These are phyloP conservation scores for Eristalis intricaria DNA, from an alignment of 2,888 invertebrate species.

Conservation along the genomic window DNA sequence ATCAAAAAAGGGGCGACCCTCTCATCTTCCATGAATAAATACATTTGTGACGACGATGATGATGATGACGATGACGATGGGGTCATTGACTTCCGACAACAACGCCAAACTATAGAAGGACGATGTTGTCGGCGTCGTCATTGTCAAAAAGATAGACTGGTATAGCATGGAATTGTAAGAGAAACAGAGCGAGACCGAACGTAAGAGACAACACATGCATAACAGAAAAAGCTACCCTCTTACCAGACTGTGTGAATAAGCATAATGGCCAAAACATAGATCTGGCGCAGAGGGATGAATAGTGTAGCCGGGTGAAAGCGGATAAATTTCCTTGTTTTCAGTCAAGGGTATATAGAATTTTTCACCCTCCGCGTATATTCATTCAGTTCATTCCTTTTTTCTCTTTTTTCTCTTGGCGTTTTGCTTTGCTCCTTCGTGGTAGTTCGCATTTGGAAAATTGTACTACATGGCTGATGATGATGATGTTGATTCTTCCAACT, in stretches of 20 bases:
- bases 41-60: conserved; percentile 29
- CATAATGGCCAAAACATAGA: neutral
- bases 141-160: neutral
- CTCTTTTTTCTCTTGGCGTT: neutral
- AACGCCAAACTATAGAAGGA: conserved; percentile 23
- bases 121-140: neutral
- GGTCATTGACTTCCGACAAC: conserved; percentile 60
- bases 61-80: conserved; percentile 34
- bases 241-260: conserved; percentile 7
- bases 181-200: conserved; percentile 50
- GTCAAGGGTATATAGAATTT: conserved; percentile 52
- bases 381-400: too few relatives aligned
- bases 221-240: conserved; percentile 29
- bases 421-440: neutral
- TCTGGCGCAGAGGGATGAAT: conserved; percentile 25
- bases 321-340: conserved; percentile 54
- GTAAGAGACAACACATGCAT: conserved; percentile 18
- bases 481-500: conserved; percentile 25
- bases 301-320: conserved; percentile 39
- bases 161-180: conserved; percentile 26
- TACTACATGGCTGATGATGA: conserved; percentile 1
- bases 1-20: conserved; percentile 53
- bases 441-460: conserved; percentile 6
- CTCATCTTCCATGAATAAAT: conserved; percentile 19
- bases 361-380: neutral